phyloP scores from a whole-genome alignment of 2,888 invertebrate genomes.

The Pilophorus perplexus region DNA sequence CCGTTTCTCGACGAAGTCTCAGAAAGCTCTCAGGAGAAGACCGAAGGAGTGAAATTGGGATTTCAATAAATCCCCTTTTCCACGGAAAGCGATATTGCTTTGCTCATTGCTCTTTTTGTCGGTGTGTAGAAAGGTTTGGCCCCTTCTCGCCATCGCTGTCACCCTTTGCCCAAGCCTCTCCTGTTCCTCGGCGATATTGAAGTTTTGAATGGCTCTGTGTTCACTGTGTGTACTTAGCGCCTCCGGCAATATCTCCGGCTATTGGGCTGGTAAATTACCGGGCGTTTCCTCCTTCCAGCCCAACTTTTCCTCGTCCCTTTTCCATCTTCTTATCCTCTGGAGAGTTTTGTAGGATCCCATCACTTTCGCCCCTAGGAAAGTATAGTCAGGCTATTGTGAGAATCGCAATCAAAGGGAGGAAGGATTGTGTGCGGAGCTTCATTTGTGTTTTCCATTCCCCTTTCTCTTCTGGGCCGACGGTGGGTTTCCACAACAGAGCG shows the following conservation, averaged over 20 bases:
- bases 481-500: slow-evolving; percentile 16
- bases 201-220: slow-evolving; percentile 41
- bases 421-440: not conserved
- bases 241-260: slow-evolving; percentile 42
- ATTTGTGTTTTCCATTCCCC: slow-evolving; percentile 30
- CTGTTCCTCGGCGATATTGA: slow-evolving; percentile 28
- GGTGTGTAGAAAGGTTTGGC: not conserved
- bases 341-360: not conserved
- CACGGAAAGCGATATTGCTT: slow-evolving; percentile 8
- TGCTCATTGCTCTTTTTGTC: not conserved
- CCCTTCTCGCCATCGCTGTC: not conserved
- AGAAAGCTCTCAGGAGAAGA: not conserved
- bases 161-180: not conserved
- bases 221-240: slow-evolving; percentile 43
- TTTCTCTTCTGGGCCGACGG: not conserved
- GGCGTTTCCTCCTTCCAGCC: slow-evolving; percentile 21
- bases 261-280: slow-evolving; percentile 43
- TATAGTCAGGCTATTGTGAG: slow-evolving; percentile 21
- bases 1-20: not conserved
- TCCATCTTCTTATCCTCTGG: slow-evolving; percentile 20
- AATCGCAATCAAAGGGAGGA: slow-evolving; percentile 11
- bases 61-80: slow-evolving; percentile 35
- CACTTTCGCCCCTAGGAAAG: not conserved
- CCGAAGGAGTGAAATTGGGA: slow-evolving; percentile 23
- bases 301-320: slow-evolving; percentile 3